Percentiles rank a stretch among this genome's conserved stretches.
These are phyloP conservation scores for Ataeniobius toweri DNA, from an alignment of 2,797 vertebrate species.

Conservation along the genomic window DNA sequence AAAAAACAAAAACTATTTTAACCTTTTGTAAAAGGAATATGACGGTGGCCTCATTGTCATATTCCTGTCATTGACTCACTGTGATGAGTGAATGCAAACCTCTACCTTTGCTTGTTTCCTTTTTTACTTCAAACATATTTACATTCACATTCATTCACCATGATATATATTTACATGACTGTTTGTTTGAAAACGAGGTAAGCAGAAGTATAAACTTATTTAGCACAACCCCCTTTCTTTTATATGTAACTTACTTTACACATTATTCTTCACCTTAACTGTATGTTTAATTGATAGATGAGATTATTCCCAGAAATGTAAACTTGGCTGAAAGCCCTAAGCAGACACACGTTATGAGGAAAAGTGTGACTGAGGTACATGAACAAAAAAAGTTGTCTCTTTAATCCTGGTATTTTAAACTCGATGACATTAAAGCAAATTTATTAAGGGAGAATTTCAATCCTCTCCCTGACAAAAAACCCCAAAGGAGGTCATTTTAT, in stretches of 20 bases:
- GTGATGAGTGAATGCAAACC: background rate
- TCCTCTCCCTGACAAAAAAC: background rate
- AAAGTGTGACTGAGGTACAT: background rate
- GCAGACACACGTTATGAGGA: no score
- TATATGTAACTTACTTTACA: no score
- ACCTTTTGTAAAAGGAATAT: background rate
- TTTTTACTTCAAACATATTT: no score
- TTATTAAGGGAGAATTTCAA: background rate
- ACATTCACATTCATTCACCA: no score
- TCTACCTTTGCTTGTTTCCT: background rate
- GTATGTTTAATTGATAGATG: background rate
- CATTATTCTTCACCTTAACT: no score
- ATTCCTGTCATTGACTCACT: no score
- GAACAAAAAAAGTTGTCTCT: background rate
- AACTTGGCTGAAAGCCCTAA: no score
- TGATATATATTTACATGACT: no score
- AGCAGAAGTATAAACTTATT: no score
- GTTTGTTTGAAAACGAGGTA: no score
- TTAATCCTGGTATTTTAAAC: background rate
- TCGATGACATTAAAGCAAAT: background rate
- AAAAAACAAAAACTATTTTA: background rate
- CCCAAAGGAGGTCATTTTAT: background rate
- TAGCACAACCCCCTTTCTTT: no score
- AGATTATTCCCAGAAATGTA: background rate
- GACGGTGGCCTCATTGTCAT: background rate